phyloP scores from a whole-genome alignment of 2,797 vertebrate species.

The Bucorvus abyssinicus region DNA sequence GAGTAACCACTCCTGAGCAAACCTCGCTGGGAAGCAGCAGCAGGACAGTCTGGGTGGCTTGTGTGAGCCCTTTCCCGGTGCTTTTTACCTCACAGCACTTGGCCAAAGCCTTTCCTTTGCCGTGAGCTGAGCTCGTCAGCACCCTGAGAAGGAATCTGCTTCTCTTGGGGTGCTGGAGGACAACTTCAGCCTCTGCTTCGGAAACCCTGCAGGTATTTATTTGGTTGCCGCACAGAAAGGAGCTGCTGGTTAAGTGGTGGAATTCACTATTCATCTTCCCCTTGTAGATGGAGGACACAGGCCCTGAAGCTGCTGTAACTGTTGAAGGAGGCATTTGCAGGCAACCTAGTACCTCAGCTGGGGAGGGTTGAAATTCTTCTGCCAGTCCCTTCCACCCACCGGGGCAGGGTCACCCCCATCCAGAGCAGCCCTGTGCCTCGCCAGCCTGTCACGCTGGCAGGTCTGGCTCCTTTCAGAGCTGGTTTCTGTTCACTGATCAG shows the following conservation, averaged over 20 bases:
- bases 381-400: background rate
- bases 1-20: background rate
- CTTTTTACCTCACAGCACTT: background rate
- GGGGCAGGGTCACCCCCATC: background rate
- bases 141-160: background rate
- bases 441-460: background rate
- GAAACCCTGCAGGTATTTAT: background rate
- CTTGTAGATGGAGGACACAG: background rate
- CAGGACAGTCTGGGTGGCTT: background rate
- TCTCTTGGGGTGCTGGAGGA: background rate
- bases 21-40: background rate
- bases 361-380: background rate
- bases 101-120: background rate
- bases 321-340: background rate
- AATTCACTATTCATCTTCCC: background rate
- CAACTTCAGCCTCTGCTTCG: background rate
- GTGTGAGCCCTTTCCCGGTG: background rate
- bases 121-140: accelerated
- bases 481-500: background rate
- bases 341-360: background rate
- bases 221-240: background rate
- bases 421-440: background rate
- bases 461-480: background rate
- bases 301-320: background rate
- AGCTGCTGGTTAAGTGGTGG: background rate